Evolutionary conservation across 2,113 vertebrate species (phyloP), one percentile per base, ranked within the genome.

Genomic region (Chionis minor): DNA sequence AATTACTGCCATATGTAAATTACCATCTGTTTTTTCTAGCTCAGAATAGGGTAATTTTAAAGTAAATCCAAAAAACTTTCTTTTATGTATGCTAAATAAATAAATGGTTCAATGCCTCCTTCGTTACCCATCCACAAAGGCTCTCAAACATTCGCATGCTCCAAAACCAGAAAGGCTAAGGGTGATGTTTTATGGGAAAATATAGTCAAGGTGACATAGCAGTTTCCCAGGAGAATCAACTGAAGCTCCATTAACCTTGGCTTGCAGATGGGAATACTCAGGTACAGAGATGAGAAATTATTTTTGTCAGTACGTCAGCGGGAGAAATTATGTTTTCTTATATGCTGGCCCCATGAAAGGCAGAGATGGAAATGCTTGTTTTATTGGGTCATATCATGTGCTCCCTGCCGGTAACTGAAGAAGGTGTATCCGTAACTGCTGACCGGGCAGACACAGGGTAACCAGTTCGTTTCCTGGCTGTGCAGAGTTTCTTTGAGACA

Each of bases 1-100:
- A 93, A 91, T 92, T 83, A 92, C 75, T 94, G 86, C 86, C 91
- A 89, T 65, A 96, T 77, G 73, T 95, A 94, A 96, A 94, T 88
- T 75, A 85, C 75, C 38, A 75, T 87, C 35, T 87, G 56, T 5
- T 89, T 89, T 92, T 85, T 77, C 65, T 85, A 80, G 73, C 51
- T 52, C 69, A 67, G 52, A 52, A 77, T 6, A 81, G 30, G 42
- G 80, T 69, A 85, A 79, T 81, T 91, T 75, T 56, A 69, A 82
- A 96, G 65, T 65, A 86, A 81, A 96, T 84, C 82, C 38, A 88
- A 90, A 27, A 18, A 94, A 69, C 33, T 89, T 91, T 44, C 19
- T 79, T 91, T 86, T 67, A 63, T 42, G 33, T 20, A 71, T 32
- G 33, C 66, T 92, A 72, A 89, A 87, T 58, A 94, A 88, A 86